Evolutionary conservation across 2,113 vertebrate genomes (phyloP), one percentile per base, ranked within the genome.

Genomic region (Misgurnus mizolepis): DNA sequence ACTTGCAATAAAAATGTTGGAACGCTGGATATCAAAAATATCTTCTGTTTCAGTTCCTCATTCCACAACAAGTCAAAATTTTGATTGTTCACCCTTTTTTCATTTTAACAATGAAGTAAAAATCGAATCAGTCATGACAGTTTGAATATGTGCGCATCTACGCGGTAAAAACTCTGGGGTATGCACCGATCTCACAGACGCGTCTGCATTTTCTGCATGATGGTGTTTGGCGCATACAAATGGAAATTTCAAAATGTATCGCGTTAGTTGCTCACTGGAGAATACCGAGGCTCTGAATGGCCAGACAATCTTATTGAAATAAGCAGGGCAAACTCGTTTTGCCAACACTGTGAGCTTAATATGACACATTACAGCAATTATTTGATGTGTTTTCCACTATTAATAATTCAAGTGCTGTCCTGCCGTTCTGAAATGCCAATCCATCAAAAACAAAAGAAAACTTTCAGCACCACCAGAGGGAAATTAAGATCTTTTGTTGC

Each of bases 371-470:
- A 81, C 82, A 34, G 78, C 79, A 82, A 82, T 86, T 86, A 85
- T 85, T 84, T 85, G 79, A 83, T 74, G 79, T 75, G 70, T 86
- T 86, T 86, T 80, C 76, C 70, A 17, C 64, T 77, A 86, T 85
- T 88, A 86, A 85, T 88, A 86, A 86, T 88, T 86, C 84, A 86
- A 82, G 82, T 72, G 73, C 79, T 76, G 77, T 80, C 76, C 68
- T 67, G 80, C 75, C 58, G 74, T 67, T 78, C 62, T 8, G 82
- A 80, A 81, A 85, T 72, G 78, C 80, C 85, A 68, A 88, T 88
- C 87, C 70, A 86, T 88, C 83, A 86, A 62, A 67, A 81, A 85
- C 77, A 85, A 82, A 83, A 82, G 78, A 69, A 67, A 79, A 70
- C 81, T 74, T 66, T 66, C 61, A 47, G 18, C 47, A 61, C 58